Conservation (phyloP, 2,888 invertebrate species). For the Drosophila lacicola region DNA sequence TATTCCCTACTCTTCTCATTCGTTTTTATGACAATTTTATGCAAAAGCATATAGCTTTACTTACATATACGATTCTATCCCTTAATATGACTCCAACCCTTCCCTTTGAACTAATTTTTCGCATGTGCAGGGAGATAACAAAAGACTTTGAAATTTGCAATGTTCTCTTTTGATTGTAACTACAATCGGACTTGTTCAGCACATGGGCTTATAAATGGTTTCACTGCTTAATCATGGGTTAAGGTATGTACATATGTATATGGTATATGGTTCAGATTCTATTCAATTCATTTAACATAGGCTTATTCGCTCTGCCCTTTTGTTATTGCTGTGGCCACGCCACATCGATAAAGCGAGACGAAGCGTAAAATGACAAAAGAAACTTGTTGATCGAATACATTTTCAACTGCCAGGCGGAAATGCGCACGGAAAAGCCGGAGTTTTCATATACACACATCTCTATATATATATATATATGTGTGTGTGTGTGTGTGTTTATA, state of each 20-base stretch:
- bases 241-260: background rate
- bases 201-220: background rate
- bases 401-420: conserved; percentile 72
- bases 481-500: background rate
- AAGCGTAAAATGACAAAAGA: conserved; percentile 73
- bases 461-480: background rate
- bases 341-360: conserved; percentile 67
- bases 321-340: conserved; percentile 45
- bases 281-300: conserved; percentile 21
- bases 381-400: conserved; percentile 79
- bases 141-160: no score
- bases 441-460: conserved; percentile 7
- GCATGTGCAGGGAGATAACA: no score
- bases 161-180: background rate
- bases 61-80: no score
- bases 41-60: no score
- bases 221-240: background rate
- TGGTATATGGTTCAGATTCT: conserved; percentile 1
- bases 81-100: no score
- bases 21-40: no score
- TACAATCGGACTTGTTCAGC: background rate
- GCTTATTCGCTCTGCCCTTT: conserved; percentile 2
- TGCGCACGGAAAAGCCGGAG: conserved; percentile 62
- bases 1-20: no score
- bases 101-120: no score